Conservation (phyloP, 2,113 vertebrate species). For the Callaeas wilsoni region DNA sequence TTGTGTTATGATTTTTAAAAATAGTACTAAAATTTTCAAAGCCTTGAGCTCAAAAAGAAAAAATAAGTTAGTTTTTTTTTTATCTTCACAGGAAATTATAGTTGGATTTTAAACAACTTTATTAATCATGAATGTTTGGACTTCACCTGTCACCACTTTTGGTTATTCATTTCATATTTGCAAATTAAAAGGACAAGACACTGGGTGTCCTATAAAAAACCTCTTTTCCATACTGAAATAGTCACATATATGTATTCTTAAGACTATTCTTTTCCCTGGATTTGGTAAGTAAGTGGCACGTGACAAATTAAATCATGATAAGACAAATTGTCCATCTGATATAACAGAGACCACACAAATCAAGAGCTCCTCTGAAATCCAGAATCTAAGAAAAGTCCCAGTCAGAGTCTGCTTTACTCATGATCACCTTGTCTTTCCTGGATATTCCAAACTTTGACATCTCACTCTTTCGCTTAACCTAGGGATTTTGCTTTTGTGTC, state of each 20-base stretch:
- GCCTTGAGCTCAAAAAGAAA: not conserved
- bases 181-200: not conserved
- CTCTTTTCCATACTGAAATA: not conserved
- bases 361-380: not conserved
- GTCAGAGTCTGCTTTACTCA: not conserved
- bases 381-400: not conserved
- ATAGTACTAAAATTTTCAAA: not conserved
- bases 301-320: not conserved
- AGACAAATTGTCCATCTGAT: accelerated
- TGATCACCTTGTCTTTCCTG: not conserved
- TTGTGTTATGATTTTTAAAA: not conserved
- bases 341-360: not conserved
- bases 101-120: not conserved
- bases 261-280: not conserved
- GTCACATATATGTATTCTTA: not conserved
- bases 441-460: not conserved
- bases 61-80: not conserved
- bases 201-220: not conserved
- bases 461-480: not conserved
- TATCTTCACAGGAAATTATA: not conserved
- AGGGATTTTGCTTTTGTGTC: not conserved
- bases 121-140: not conserved
- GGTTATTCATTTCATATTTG: not conserved
- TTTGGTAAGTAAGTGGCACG: not conserved
- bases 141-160: not conserved